Evolutionary conservation across 1,140 invertebrate genomes (phyloP).

Genomic region (Ridgeia piscesae): DNA sequence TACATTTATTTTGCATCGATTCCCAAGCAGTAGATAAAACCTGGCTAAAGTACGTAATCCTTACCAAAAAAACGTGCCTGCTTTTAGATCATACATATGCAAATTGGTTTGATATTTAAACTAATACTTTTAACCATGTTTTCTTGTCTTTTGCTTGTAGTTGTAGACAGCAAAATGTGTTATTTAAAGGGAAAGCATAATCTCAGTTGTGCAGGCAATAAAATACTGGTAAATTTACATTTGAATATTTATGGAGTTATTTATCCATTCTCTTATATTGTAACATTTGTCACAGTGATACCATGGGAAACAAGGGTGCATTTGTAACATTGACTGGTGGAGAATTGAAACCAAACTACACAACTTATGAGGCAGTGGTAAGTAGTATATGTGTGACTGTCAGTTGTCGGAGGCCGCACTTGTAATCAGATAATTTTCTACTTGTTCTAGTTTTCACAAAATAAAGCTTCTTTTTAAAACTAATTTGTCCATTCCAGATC

Average conservation of each 20-base stretch:
- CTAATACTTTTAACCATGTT: background rate
- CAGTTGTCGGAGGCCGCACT: background rate
- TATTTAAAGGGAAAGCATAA: too few relatives aligned
- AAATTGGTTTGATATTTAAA: background rate
- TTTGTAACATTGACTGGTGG: slow-evolving; percentile 89
- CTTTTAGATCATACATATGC: background rate
- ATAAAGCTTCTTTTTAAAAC: too few relatives aligned
- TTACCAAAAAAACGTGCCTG: background rate
- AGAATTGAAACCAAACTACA: slow-evolving; percentile 86
- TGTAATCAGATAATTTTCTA: background rate
- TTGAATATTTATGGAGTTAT: background rate
- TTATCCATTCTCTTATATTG: background rate
- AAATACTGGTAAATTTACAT: background rate
- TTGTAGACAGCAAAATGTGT: too few relatives aligned
- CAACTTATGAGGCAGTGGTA: slow-evolving; percentile 90
- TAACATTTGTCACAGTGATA: slow-evolving; percentile 75
- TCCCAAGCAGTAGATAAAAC: too few relatives aligned
- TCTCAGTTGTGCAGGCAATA: background rate
- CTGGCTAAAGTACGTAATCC: too few relatives aligned
- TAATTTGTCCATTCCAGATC: too few relatives aligned
- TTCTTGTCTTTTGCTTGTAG: background rate
- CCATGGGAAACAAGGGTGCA: slow-evolving; percentile 97
- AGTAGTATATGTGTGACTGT: slow-evolving; percentile 54
- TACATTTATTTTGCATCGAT: too few relatives aligned
- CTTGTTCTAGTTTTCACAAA: background rate